Evolutionary conservation across 2,888 invertebrate species (phyloP), one percentile per base, ranked within the genome.

Genomic region (Cynaeus angustus): DNA sequence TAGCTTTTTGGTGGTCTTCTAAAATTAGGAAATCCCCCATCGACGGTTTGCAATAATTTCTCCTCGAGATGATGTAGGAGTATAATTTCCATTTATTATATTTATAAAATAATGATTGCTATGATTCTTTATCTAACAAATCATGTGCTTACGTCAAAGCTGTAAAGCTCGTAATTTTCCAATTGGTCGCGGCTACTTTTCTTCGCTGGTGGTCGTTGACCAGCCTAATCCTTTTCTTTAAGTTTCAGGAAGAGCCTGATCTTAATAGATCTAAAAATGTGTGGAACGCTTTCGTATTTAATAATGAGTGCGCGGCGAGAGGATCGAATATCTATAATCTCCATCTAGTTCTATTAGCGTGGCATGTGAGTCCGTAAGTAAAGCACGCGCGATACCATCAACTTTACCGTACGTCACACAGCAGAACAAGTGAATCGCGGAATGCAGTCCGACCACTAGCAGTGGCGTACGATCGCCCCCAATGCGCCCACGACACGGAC

Each of bases 351-450:
- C 77, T 78, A 78, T 79, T 78, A 77, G 74, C 73, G 71, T 76
- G 76, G 78, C 75, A 77, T 78, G 76, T 72, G 73, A 74, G 74
- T 73, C 74, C 76, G 72, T 77, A 76, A 78, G 77, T 80, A 80
- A 77, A 76, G 77, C 78, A 80, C 77, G 67, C 41, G 53, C 58
- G 77, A 75, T 75, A 76, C 65, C 70, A 79, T 78, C 78, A 72
- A 75, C 73, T 77, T 59, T 72, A 72, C 72, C 77, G 73, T 77
- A 78, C 80, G 78, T 78, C 78, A 78, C 76, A 77, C 72, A 62
- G 73, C 73, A 71, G 77, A 76, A 79, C 80, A 80, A 81, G 80
- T 80, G 80, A 79, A 80, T 80, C 78, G 79, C 79, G 81, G 81
- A 81, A 81, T 81, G 81, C 77, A 77, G 80, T 80, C 78, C 79